Evolutionary conservation across 2,888 invertebrate genomes (phyloP).

Genomic region (Ceramica pisi): DNA sequence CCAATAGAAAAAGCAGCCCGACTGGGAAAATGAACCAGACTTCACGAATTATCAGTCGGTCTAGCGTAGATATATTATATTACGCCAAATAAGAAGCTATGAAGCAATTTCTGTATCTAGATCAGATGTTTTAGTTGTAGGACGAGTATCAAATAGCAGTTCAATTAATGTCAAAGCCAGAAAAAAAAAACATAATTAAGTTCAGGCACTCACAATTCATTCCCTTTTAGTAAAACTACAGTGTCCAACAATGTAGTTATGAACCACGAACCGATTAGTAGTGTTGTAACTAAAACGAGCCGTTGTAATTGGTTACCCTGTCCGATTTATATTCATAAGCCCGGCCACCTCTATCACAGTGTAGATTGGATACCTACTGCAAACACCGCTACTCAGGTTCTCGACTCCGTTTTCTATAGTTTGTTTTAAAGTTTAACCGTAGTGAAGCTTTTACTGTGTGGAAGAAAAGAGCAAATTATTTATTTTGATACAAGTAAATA

Average conservation of each 20-base stretch:
- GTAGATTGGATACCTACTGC: constrained; percentile 60
- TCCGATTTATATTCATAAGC: constrained; percentile 66
- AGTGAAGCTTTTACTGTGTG: neutral
- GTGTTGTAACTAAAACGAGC: constrained; percentile 32
- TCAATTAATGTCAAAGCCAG: too few relatives aligned
- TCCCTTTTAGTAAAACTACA: neutral
- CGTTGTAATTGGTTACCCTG: constrained; percentile 43
- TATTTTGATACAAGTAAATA: too few relatives aligned
- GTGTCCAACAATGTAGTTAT: neutral
- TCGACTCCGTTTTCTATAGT: neutral
- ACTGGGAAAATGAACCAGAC: too few relatives aligned
- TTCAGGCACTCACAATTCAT: neutral
- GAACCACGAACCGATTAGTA: constrained; percentile 18
- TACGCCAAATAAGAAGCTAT: too few relatives aligned
- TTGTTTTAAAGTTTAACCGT: neutral
- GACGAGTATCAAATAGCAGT: too few relatives aligned
- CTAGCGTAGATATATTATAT: too few relatives aligned
- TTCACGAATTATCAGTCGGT: too few relatives aligned
- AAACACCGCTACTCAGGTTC: constrained; percentile 12
- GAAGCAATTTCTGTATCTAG: too few relatives aligned
- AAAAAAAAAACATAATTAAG: too few relatives aligned
- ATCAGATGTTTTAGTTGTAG: too few relatives aligned
- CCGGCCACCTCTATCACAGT: constrained; percentile 42
- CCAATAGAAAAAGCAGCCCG: too few relatives aligned
- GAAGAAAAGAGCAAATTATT: too few relatives aligned